Base-by-base conservation (phyloP, 2,888 invertebrate genomes). In the Drosophila emarginata region DNA sequence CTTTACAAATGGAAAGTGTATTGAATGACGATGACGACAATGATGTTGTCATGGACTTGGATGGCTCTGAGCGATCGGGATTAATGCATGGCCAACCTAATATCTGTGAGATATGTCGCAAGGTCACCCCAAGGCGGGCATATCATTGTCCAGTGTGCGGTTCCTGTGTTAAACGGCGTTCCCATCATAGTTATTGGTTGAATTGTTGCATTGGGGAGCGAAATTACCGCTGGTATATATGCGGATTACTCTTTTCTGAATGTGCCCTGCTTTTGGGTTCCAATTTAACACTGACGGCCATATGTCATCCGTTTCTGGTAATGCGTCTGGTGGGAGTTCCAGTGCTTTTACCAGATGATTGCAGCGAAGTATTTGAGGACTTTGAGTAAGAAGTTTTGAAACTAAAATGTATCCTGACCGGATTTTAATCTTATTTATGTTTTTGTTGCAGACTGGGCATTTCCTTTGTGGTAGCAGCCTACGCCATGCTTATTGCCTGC, bases 131-230 rank as follows among this genome's bases (percentile, higher is more conserved):
- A 2, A 94, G 96, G 0, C 94, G 96, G 78, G 95, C 96, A 40
- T 79, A 95, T 87, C 97, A 97, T 89, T 98, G 98, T 90, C 93
- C 93, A 75, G 93, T 96, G 64, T 98, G 98, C 91, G 95, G 96
- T 89, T 94, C 95, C 56, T 97, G 97, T 91, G 94, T 97, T 21
- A 93, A 95, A 72, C 94, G 95, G 76, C 94, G 95, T 81, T 96
- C 95, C 89, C 96, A 95, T 91, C 96, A 96, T 92, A 95, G 97
- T 88, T 95, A 94, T 89, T 96, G 96, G 96, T 93, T 97, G 91
- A 95, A 96, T 87, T 96, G 96, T 89, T 98, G 98, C 91, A 94
- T 98, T 73, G 95, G 97, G 11, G 94, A 94, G 77, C 94, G 94
- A 67, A 98, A 98, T 90, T 95, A 96, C 78, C 93, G 93, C 59